phyloP scores from a whole-genome alignment of 2,888 invertebrate genomes.

The Philonicus albiceps region DNA sequence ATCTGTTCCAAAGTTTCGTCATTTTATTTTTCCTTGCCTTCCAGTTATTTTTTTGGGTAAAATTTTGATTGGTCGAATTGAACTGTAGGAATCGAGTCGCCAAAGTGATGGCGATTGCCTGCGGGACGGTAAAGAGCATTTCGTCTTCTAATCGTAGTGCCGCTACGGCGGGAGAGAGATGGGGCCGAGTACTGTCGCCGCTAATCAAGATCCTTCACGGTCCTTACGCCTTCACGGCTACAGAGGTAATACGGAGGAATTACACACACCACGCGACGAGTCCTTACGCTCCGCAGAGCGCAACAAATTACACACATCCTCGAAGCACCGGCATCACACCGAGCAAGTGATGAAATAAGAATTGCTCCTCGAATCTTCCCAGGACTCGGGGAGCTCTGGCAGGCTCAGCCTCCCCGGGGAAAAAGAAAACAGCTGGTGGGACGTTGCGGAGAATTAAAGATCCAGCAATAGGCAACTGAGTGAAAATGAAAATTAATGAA shows the following conservation, averaged over 20 bases:
- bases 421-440: constrained; percentile 29
- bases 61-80: background rate
- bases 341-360: constrained; percentile 37
- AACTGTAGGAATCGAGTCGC: background rate
- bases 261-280: background rate
- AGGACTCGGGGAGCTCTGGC: background rate
- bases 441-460: constrained; percentile 21
- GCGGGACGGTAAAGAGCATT: background rate
- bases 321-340: background rate
- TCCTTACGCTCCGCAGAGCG: constrained; percentile 28
- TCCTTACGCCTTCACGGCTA: background rate
- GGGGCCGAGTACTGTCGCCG: background rate
- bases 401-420: background rate
- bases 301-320: constrained; percentile 17
- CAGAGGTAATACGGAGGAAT: background rate
- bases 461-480: constrained; percentile 37
- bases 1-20: no score
- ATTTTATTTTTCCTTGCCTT: background rate
- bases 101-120: background rate
- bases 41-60: background rate
- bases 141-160: constrained; percentile 13
- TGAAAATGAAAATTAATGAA: constrained; percentile 40
- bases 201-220: constrained; percentile 34
- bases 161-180: background rate
- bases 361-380: constrained; percentile 21